Conservation (phyloP, 2,888 invertebrate genomes). For the Pediacus dermestoides region DNA sequence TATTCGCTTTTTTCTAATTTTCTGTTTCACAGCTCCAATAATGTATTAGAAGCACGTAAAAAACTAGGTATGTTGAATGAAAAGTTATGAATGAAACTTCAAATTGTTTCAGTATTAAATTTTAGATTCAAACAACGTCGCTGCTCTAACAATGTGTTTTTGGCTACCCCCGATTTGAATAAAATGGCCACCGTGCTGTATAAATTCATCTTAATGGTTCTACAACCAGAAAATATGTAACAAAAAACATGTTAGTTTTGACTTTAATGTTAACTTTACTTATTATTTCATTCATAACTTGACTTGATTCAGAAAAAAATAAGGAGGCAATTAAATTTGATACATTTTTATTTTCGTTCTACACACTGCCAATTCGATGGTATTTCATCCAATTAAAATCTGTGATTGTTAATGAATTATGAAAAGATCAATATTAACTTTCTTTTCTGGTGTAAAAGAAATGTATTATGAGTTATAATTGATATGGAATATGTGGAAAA, state of each 20-base stretch:
- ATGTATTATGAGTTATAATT: constrained; percentile 16
- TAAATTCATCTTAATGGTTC: constrained; percentile 33
- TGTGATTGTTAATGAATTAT: constrained; percentile 31
- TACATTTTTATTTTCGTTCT: constrained; percentile 4
- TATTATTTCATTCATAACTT: constrained; percentile 31
- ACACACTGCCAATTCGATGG: constrained; percentile 20
- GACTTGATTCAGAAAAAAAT: constrained; percentile 26
- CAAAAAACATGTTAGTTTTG: constrained; percentile 22
- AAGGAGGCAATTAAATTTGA: constrained; percentile 33
- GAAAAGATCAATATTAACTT: constrained; percentile 31
- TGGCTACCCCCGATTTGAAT: constrained; percentile 28
- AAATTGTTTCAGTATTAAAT: constrained; percentile 11
- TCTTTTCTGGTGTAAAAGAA: constrained; percentile 19
- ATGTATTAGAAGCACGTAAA: no score
- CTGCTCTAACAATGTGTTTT: constrained; percentile 36
- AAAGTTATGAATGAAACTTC: constrained; percentile 25
- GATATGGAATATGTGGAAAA: constrained; percentile 16
- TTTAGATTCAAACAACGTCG: constrained; percentile 24
- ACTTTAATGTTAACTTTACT: constrained; percentile 17
- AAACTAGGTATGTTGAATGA: constrained; percentile 1
- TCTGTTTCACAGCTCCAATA: no score
- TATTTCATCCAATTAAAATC: constrained; percentile 35
- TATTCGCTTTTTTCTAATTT: no score
- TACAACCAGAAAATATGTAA: constrained; percentile 23
- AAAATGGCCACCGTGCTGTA: constrained; percentile 30